A percentile compares a stretch with the other conserved stretches of the same genome.
Conservation (phyloP, 1,140 invertebrate genomes). For the Drosophila guanche region DNA sequence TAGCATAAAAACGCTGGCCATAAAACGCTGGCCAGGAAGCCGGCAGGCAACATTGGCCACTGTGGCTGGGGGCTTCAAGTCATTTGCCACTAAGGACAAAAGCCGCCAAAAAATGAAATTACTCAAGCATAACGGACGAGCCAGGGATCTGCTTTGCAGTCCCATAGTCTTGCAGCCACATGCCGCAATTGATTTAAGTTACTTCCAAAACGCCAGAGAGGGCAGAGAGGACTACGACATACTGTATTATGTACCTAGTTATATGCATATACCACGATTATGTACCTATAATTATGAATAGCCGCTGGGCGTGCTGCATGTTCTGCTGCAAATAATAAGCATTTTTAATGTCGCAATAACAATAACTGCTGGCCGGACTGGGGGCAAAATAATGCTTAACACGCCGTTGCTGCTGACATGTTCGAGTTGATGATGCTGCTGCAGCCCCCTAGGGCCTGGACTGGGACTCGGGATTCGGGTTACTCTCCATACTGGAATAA, state of each 20-base stretch:
- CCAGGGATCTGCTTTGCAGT: conserved; percentile 32
- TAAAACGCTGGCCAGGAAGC: conserved; percentile 55
- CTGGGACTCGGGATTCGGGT: not conserved
- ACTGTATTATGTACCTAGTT: conserved; percentile 19
- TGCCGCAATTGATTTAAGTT: conserved; percentile 80
- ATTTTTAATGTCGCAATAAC: conserved; percentile 68
- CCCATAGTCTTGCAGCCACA: conserved; percentile 44
- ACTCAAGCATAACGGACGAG: conserved; percentile 70
- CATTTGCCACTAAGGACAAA: conserved; percentile 80
- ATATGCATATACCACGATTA: conserved; percentile 3
- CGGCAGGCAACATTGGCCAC: conserved; percentile 15
- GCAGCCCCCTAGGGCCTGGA: conserved; percentile 26
- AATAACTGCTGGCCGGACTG: conserved; percentile 37
- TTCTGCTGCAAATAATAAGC: conserved; percentile 69
- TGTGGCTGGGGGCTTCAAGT: conserved; percentile 44
- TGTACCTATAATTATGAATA: conserved; percentile 56
- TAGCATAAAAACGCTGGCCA: conserved; percentile 79
- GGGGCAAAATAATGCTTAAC: conserved; percentile 66
- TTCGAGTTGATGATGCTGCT: conserved; percentile 44
- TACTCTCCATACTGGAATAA: conserved; percentile 56
- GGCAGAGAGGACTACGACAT: conserved; percentile 9
- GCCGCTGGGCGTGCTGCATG: conserved; percentile 59
- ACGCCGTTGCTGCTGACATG: conserved; percentile 44
- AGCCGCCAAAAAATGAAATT: conserved; percentile 76
- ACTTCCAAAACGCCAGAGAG: conserved; percentile 33